A percentile compares a stretch with the other conserved stretches of the same genome.
Conservation (phyloP, 92 coral and sea anemone species). For the Epizoanthus stellaris region DNA sequence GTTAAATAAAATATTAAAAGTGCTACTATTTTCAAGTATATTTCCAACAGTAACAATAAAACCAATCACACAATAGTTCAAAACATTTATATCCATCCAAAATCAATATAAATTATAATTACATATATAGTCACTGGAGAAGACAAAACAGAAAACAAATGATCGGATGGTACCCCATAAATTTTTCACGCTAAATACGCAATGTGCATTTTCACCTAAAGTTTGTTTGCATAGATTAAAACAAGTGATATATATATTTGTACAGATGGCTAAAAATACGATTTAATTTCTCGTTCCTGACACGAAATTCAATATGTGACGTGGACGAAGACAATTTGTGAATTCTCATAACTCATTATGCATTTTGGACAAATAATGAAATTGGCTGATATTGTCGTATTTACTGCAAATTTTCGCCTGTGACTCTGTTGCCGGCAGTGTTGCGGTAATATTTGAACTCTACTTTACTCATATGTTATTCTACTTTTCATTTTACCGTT, state of each 20-base stretch:
- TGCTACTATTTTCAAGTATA: too few species aligned
- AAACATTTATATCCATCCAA: too few species aligned
- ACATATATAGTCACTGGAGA: neutral
- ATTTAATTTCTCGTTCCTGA: neutral
- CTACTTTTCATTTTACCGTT: too few species aligned
- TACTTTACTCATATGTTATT: too few species aligned
- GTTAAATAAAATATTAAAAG: too few species aligned
- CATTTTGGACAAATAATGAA: too few species aligned
- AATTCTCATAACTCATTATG: neutral
- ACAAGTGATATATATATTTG: neutral
- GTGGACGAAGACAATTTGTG: neutral
- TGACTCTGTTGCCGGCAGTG: too few species aligned
- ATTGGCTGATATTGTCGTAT: slow-evolving; percentile 15
- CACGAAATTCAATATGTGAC: slow-evolving; percentile 7
- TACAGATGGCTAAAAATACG: neutral
- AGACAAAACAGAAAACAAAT: neutral
- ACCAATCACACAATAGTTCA: too few species aligned
- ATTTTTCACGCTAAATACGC: neutral
- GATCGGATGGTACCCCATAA: neutral
- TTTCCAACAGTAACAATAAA: too few species aligned
- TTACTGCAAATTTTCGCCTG: neutral
- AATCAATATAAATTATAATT: neutral
- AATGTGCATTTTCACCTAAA: neutral
- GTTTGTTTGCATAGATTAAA: neutral
- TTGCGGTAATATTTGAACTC: too few species aligned